Evolutionary conservation across 2,888 invertebrate species (phyloP), one percentile per base, ranked within the genome.

Genomic region (Willowsia nigromaculata): DNA sequence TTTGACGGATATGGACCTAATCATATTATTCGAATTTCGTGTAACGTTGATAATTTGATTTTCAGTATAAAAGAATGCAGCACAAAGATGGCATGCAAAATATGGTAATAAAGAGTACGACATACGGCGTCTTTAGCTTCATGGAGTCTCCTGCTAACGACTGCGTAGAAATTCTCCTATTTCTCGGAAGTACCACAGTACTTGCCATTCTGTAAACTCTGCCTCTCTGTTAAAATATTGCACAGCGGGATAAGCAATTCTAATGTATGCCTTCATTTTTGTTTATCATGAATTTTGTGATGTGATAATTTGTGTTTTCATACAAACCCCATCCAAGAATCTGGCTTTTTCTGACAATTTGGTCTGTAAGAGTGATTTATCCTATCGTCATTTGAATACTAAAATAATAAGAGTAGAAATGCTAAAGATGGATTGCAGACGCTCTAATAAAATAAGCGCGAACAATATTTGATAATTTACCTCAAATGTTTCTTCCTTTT

Each of bases 291-390:
- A 18, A 33, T 13, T 33, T 68, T 33, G 3, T 68, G n/a, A 68
- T 68, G 6, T 18, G 15, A n/a, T n/a, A n/a, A n/a, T n/a, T 68
- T n/a, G 22, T 11, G 22, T 13, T 56, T 82, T 47, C 78, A 13
- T 85, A 85, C 85, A 85, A 85, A 65, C 11, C 27, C 85, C 27
- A 33, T 78, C 85, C 85, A 85, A 5, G 85, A 85, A 33, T 85
- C 85, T 27, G 59, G 85, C 0, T 65, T 37, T 47, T 78, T 56
- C n/a, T 5, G 3, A 6, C 1, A n/a, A 0, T 27, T 13, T 13
- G 30, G 47, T 76, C 76, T 22, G 4, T 43, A 43, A 43, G 43
- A 25, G 9, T 4, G 25, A 7, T 25, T 30, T 5, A 3, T 68
- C 18, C 18, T 13, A n/a, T 59, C 27, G 3, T 59, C 59, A 7